Evolutionary conservation across 2,888 invertebrate genomes (phyloP).

Genomic region (Rhagium mordax): DNA sequence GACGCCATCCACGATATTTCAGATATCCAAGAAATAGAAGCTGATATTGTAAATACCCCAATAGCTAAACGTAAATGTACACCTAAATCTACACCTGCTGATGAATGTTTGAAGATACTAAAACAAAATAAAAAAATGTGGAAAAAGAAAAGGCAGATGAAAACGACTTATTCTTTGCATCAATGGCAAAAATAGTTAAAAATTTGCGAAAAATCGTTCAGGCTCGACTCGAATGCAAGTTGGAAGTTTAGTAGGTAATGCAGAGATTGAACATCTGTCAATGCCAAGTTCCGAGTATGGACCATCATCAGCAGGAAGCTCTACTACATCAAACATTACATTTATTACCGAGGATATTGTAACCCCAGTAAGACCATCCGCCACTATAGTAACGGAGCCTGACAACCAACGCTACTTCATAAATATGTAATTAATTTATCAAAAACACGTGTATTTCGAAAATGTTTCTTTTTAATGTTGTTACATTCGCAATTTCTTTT

Average conservation of each 20-base stretch:
- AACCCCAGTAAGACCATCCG: not conserved
- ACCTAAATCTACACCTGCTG: not conserved
- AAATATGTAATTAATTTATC: slow-evolving; percentile 31
- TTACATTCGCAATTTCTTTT: too few species aligned
- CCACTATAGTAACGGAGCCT: slow-evolving; percentile 2
- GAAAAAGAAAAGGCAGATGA: slow-evolving; percentile 29
- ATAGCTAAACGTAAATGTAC: not conserved
- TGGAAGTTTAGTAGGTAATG: slow-evolving; percentile 32
- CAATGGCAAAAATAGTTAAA: slow-evolving; percentile 62
- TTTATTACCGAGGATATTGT: not conserved
- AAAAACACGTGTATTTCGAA: too few species aligned
- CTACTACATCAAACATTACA: not conserved
- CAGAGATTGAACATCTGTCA: slow-evolving; percentile 33
- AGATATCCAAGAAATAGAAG: not conserved
- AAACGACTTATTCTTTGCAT: slow-evolving; percentile 38
- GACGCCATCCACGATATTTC: not conserved
- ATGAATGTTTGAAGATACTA: not conserved
- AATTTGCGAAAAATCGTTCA: slow-evolving; percentile 52
- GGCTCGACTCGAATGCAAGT: slow-evolving; percentile 26
- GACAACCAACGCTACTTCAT: slow-evolving; percentile 21
- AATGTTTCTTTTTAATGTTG: too few species aligned
- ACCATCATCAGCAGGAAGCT: not conserved
- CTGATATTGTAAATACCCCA: too few species aligned
- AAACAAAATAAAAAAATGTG: slow-evolving; percentile 35
- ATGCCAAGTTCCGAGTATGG: not conserved